These are phyloP conservation scores for Archegozetes longisetosus DNA, from an alignment of 1,140 invertebrate species.

Conservation along the genomic window DNA sequence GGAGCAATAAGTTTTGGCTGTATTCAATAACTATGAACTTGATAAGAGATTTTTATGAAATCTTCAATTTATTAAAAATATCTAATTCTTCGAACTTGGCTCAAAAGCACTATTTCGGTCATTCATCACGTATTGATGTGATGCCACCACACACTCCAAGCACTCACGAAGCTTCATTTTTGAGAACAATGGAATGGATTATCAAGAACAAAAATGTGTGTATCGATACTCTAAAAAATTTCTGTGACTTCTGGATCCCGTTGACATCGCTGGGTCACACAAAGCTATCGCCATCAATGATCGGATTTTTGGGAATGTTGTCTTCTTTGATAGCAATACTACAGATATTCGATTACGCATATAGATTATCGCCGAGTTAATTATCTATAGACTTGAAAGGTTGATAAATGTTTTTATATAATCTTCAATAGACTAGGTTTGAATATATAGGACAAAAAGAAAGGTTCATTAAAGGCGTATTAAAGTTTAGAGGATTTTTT, in stretches of 20 bases:
- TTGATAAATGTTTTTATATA: not conserved
- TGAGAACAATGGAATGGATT: not conserved
- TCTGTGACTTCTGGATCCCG: conserved; percentile 68
- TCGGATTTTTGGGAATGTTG: conserved; percentile 56
- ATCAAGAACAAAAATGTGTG: conserved; percentile 43
- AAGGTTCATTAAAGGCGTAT: not conserved
- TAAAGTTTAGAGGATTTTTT: not conserved
- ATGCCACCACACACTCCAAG: not conserved
- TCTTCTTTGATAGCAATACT: conserved; percentile 54
- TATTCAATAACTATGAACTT: conserved; percentile 57
- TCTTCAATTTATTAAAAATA: conserved; percentile 25
- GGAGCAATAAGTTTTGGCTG: conserved; percentile 49
- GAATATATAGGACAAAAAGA: not conserved
- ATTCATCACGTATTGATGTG: not conserved
- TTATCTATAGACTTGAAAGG: not conserved
- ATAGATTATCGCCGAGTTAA: not conserved
- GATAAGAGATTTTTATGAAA: conserved; percentile 60
- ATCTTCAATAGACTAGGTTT: no score
- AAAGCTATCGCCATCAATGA: conserved; percentile 49
- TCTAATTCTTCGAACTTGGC: not conserved
- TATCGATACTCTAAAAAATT: conserved; percentile 64
- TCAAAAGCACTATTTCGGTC: not conserved
- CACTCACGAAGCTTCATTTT: not conserved
- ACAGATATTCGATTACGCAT: not conserved
- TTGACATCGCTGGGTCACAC: conserved; percentile 55